A percentile compares a stretch with the other conserved stretches of the same genome.
Evolutionary conservation across 35 echinoderm and acorn worm species (phyloP).

Genomic region (Lytechinus variegatus): DNA sequence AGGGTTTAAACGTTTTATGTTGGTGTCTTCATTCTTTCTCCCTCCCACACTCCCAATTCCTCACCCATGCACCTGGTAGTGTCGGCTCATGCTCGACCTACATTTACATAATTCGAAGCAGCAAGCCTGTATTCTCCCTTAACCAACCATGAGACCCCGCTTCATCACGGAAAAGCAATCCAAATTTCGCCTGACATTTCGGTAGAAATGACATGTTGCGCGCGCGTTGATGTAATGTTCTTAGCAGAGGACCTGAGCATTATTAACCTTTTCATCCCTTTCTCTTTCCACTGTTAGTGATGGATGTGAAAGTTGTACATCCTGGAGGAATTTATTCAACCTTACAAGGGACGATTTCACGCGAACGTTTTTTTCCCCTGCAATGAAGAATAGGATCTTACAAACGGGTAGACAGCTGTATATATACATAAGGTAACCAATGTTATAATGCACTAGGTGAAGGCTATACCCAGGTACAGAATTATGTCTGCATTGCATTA

Average conservation of each 20-base stretch:
- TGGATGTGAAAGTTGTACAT: conserved; percentile 18
- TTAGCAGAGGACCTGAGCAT: neutral
- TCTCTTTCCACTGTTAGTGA: neutral
- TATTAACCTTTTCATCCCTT: neutral
- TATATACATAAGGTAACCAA: neutral
- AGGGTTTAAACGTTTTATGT: neutral
- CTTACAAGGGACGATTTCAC: neutral
- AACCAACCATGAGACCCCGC: neutral
- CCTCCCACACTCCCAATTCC: neutral
- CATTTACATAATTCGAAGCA: conserved; percentile 19
- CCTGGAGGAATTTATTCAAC: neutral
- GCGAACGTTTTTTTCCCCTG: neutral
- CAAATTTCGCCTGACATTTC: conserved; percentile 45
- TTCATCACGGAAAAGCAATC: conserved; percentile 36
- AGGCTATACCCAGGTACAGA: no score
- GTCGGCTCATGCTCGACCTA: conserved; percentile 15
- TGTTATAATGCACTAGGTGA: neutral
- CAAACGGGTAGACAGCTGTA: neutral
- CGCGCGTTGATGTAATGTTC: conserved; percentile 7
- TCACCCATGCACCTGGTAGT: neutral
- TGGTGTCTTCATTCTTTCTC: no score
- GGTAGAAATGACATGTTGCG: conserved; percentile 38
- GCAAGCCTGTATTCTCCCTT: conserved; percentile 9
- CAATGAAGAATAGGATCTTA: neutral
- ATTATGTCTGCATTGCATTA: no score